These are phyloP conservation scores for Pheosia gnoma DNA, from an alignment of 2,888 invertebrate genomes.

Conservation along the genomic window DNA sequence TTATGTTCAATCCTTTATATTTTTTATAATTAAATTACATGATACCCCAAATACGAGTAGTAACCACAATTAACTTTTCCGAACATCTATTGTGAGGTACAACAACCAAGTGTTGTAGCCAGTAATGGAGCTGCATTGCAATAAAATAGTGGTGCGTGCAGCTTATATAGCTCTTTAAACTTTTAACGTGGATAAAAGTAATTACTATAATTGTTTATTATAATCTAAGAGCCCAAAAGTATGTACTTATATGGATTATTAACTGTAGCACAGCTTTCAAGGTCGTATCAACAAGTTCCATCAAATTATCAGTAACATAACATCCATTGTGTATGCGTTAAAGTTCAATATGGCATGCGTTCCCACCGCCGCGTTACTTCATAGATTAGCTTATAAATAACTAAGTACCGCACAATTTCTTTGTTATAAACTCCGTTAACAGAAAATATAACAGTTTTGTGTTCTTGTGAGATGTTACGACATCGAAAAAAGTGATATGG, in stretches of 20 bases:
- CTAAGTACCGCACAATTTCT: conserved; percentile 22
- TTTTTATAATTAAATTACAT: not conserved
- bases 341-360: conserved; percentile 36
- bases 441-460: not conserved
- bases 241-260: too few relatives aligned
- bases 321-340: conserved; percentile 30
- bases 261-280: conserved; percentile 5
- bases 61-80: not conserved
- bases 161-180: too few relatives aligned
- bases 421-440: conserved; percentile 23
- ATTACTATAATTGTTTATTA: too few relatives aligned
- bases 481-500: not conserved
- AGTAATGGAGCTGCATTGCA: conserved; percentile 18
- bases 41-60: not conserved
- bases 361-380: conserved; percentile 25
- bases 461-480: not conserved
- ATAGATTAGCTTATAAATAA: conserved; percentile 23
- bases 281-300: conserved; percentile 24
- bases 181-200: too few relatives aligned
- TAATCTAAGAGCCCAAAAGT: too few relatives aligned
- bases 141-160: conserved; percentile 24
- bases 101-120: not conserved
- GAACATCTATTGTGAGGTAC: not conserved
- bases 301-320: conserved; percentile 22
- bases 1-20: conserved; percentile 7